phyloP scores from a whole-genome alignment of 2,113 vertebrate genomes.

The Silurus glanis region DNA sequence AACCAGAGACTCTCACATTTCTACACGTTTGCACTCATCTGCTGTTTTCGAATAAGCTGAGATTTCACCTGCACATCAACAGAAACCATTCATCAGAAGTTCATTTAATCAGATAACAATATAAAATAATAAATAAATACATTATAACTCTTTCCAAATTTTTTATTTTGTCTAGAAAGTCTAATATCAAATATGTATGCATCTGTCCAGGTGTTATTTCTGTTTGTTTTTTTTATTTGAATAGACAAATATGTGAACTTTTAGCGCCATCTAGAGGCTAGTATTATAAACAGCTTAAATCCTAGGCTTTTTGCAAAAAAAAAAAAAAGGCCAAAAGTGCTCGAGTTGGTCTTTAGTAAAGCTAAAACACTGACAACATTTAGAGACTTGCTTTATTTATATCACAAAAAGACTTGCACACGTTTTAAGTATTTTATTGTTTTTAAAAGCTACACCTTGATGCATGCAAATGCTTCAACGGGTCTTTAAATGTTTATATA shows the following conservation, averaged over 20 bases:
- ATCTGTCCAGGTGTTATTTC: background rate
- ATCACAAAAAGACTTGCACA: background rate
- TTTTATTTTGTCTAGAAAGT: background rate
- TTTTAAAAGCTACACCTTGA: background rate
- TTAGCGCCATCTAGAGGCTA: conserved; percentile 6
- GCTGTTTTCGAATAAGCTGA: background rate
- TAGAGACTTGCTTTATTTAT: background rate
- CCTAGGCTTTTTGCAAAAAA: background rate
- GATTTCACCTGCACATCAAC: too few species aligned
- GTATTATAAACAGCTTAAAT: background rate
- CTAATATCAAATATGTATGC: too few species aligned
- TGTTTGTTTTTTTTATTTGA: background rate
- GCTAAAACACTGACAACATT: background rate
- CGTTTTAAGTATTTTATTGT: background rate
- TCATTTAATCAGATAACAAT: background rate
- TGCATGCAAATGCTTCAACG: background rate
- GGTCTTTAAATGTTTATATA: background rate
- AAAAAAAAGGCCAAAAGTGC: background rate
- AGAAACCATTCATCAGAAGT: background rate
- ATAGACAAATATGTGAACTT: background rate
- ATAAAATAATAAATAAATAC: background rate
- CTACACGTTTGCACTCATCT: conserved; percentile 1
- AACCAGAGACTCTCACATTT: background rate
- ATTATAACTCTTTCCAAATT: background rate
- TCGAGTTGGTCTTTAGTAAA: background rate